Evolutionary conservation across 2,888 invertebrate genomes (phyloP), one percentile per base, ranked within the genome.

Genomic region (Callosobruchus maculatus): DNA sequence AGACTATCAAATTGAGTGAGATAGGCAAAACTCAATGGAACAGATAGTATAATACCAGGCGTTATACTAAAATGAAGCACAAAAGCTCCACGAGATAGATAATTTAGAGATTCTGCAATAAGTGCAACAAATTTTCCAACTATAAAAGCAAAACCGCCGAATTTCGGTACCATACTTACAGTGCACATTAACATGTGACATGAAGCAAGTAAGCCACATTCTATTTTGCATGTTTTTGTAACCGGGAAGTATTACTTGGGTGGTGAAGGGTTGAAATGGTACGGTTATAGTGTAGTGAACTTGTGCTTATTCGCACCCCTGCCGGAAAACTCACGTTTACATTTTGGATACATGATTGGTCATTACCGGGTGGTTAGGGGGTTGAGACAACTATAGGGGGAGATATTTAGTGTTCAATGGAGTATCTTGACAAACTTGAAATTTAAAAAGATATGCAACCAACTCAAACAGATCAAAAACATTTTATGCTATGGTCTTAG

Each of bases 131-230:
- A 77, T 77, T 75, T 73, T 75, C 75, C n/a, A 31, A 70, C 72
- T 80, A 80, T 80, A 78, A 77, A 78, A 77, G 78, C 74, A 74
- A 79, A 67, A 77, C 71, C 71, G 72, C 75, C 76, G 74, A 77
- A 79, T 75, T 77, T 72, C 67, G 77, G 75, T 78, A 80, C 79
- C 79, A 79, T 75, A 75, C 69, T 75, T 71, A 74, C 70, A 77
- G 78, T 77, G 74, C 74, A 77, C 74, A 74, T 69, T 79, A 20
- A 21, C 20, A 26, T 77, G 73, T 77, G 79, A 73, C 75, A 81
- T 81, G 81, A 78, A 77, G 74, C 78, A 78, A 79, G 81, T 81
- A 79, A 81, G 80, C 1, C 2, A 67, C 21, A 66, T 26, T 71
- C 21, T 21, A n/a, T 26, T 66, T 71, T 67, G 67, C 21, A 68